A percentile compares a stretch with the other conserved stretches of the same genome.
These are phyloP conservation scores for Hypomecis atomaria DNA, from an alignment of 2,888 invertebrate species.

Conservation along the genomic window DNA sequence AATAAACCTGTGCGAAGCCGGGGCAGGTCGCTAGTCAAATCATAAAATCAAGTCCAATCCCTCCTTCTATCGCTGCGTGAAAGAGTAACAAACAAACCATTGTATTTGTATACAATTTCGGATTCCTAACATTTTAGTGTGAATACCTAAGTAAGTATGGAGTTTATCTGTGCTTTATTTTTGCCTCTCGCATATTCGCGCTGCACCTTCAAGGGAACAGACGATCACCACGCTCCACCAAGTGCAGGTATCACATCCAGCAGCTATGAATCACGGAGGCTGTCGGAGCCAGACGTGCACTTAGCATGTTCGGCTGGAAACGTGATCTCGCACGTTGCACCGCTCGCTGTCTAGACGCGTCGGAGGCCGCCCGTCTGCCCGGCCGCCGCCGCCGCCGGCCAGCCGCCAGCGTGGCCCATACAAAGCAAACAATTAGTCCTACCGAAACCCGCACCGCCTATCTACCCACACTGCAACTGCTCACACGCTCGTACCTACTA, in stretches of 20 bases:
- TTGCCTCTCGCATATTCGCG: no score
- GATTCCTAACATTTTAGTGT: no score
- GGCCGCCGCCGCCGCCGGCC: constrained; percentile 62
- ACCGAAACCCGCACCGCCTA: not conserved
- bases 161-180: no score
- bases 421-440: constrained; percentile 68
- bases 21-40: no score
- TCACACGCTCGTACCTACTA: not conserved
- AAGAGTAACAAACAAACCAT: no score
- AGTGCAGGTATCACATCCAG: constrained; percentile 45
- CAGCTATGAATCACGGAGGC: constrained; percentile 50
- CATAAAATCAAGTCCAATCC: no score
- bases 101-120: no score
- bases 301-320: constrained; percentile 80
- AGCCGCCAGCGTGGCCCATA: constrained; percentile 58
- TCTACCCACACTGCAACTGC: not conserved
- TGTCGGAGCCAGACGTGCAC: constrained; percentile 74
- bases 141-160: no score
- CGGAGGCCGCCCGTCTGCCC: constrained; percentile 69
- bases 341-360: constrained; percentile 69
- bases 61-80: no score
- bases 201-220: no score
- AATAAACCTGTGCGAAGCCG: no score
- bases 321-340: constrained; percentile 78
- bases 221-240: no score